Base-by-base conservation (phyloP, 2,113 vertebrate species). In the Engraulis encrasicolus region DNA sequence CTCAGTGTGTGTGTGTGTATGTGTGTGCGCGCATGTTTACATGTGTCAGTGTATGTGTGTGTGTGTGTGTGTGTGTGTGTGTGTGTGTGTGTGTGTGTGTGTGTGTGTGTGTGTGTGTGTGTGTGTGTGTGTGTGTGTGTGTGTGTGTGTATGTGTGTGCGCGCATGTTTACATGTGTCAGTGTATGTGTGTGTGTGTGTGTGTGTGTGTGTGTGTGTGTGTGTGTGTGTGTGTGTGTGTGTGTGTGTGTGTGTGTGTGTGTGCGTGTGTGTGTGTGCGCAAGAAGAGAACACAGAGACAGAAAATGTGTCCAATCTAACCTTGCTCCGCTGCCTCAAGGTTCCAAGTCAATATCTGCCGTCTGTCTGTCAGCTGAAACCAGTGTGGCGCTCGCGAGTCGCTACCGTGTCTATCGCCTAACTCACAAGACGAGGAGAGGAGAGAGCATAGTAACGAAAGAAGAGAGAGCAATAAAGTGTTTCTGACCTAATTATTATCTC, bases 281-380 rank as follows among this genome's bases (percentile, higher is more conserved):
- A 7, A 31, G 12, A 11, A 14, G 9, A 45, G 40, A 45, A 74
- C 11, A 12, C 27, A 74, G 66, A 36, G 58, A 14, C 23, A 31
- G 27, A 74, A 34, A 74, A 74, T 34, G 66, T 74, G 66, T 74
- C 66, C 66, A 74, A 74, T 74, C 66, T 34, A 74, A 74, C 66
- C 66, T 74, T 74, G 66, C 34, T 23, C 31, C 17, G 66, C 66
- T 74, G 66, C 66, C 27, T 74, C 66, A 74, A 74, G 66, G 27
- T 74, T 74, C 34, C 66, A 74, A 12, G 14, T 34, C 31, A 74
- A 74, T 74, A 34, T 66, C 23, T 74, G 11, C 31, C 34, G 31
- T 74, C 66, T 74, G 66, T n/a, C n/a, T n/a, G n/a, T n/a, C n/a
- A n/a, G n/a, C n/a, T n/a, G n/a, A n/a, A n/a, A n/a, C n/a, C n/a